A percentile compares a stretch with the other conserved stretches of the same genome.
These are phyloP conservation scores for Nibea albiflora DNA, from an alignment of 2,113 vertebrate species.

Conservation along the genomic window DNA sequence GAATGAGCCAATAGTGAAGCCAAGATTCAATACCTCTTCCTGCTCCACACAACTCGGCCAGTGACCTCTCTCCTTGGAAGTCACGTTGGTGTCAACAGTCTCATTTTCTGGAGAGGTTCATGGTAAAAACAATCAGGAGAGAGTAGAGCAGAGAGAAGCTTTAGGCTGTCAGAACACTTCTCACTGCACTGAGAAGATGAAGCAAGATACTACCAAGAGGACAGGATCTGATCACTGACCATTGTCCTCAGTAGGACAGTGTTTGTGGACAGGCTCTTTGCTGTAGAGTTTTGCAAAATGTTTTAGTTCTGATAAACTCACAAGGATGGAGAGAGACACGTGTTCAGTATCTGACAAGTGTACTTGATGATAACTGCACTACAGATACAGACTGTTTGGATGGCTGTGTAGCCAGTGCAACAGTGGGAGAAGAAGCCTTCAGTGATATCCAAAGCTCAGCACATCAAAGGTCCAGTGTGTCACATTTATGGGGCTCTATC, in stretches of 20 bases:
- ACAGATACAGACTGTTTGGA: neutral
- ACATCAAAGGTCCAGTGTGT: too few species aligned
- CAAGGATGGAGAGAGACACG: neutral
- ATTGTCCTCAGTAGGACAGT: too few species aligned
- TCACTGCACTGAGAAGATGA: too few species aligned
- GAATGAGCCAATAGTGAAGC: constrained; percentile 92
- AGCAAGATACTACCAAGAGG: too few species aligned
- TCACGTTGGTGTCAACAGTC: constrained; percentile 53
- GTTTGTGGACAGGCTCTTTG: too few species aligned
- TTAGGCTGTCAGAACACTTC: too few species aligned
- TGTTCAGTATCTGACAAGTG: neutral
- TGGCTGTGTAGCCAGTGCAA: too few species aligned
- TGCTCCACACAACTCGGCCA: constrained; percentile 86
- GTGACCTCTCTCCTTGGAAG: neutral
- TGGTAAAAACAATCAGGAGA: neutral
- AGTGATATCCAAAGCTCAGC: neutral
- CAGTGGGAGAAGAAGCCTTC: neutral
- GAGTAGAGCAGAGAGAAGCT: neutral
- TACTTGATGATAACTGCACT: neutral
- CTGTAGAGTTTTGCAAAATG: too few species aligned
- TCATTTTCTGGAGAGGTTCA: constrained; percentile 59
- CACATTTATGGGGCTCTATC: too few species aligned
- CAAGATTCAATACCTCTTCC: constrained; percentile 89
- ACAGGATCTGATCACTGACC: too few species aligned
- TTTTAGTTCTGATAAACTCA: too few species aligned